Conservation (phyloP, 2,888 invertebrate species). For the Dicycla oo region DNA sequence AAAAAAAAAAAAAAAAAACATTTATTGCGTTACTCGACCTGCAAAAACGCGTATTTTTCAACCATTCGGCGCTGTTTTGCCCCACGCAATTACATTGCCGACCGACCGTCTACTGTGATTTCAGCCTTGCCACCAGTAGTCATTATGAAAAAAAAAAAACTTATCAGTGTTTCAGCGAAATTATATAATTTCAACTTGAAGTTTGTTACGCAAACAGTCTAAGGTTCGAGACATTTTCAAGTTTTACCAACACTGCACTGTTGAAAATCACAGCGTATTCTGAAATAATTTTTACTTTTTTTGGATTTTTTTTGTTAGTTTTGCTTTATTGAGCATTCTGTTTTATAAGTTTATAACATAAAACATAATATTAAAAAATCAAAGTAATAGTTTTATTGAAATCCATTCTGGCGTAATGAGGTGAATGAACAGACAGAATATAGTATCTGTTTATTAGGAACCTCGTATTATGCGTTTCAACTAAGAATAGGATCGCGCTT, state of each 20-base stretch:
- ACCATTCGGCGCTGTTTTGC: background rate
- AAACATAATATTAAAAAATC: background rate
- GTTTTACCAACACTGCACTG: background rate
- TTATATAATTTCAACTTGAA: conserved; percentile 5
- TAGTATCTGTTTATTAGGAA: too few relatives aligned
- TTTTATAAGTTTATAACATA: conserved; percentile 4
- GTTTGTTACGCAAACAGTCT: conserved; percentile 10
- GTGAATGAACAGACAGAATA: background rate
- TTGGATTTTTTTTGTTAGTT: background rate
- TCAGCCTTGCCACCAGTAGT: too few relatives aligned
- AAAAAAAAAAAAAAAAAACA: too few relatives aligned
- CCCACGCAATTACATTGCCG: background rate
- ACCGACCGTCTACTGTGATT: background rate
- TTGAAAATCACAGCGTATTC: conserved; percentile 25
- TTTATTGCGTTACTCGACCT: background rate
- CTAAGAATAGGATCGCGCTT: too few relatives aligned
- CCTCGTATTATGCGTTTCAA: too few relatives aligned
- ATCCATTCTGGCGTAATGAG: background rate
- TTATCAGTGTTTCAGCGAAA: conserved; percentile 21
- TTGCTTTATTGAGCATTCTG: background rate
- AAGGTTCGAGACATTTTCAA: background rate
- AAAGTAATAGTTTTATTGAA: background rate
- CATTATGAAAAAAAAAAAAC: conserved; percentile 5
- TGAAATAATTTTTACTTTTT: background rate
- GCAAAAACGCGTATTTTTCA: background rate